A percentile compares a stretch with the other conserved stretches of the same genome.
Evolutionary conservation across 2,797 vertebrate species (phyloP).

Genomic region (Sciurus vulgaris): DNA sequence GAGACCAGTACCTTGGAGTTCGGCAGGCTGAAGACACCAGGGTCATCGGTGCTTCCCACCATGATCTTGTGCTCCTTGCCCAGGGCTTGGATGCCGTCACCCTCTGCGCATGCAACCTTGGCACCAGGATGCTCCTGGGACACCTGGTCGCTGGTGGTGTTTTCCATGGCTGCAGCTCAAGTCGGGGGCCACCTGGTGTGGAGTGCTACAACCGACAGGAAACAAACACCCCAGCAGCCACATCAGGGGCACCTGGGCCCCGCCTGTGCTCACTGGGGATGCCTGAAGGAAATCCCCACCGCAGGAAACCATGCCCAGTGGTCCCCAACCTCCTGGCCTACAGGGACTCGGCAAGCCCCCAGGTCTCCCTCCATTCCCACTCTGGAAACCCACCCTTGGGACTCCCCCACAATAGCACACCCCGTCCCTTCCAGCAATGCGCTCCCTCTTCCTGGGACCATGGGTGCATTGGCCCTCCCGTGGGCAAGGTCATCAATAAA

Average conservation of each 20-base stretch:
- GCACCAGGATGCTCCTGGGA: conserved; percentile 93
- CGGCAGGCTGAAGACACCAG: conserved; percentile 95
- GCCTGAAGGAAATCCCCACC: conserved; percentile 64
- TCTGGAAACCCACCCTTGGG: background rate
- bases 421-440: background rate
- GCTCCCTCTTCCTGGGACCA: background rate
- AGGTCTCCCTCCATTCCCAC: fast-evolving
- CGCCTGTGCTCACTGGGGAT: conserved; percentile 39
- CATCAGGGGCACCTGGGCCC: conserved; percentile 58
- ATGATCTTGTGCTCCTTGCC: conserved; percentile 95
- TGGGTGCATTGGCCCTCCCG: background rate
- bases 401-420: background rate
- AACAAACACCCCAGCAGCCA: background rate
- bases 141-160: conserved; percentile 94
- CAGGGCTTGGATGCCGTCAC: conserved; percentile 87
- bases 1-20: conserved; percentile 93
- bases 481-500: conserved; percentile 56
- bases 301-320: background rate
- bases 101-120: conserved; percentile 94
- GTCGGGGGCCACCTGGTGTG: conserved; percentile 52
- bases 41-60: conserved; percentile 98
- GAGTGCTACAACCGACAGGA: background rate
- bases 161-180: conserved; percentile 91
- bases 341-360: background rate
- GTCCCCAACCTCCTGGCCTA: background rate